Evolutionary conservation across 2,888 invertebrate genomes (phyloP).

Genomic region (Bruchidius siliquastri): DNA sequence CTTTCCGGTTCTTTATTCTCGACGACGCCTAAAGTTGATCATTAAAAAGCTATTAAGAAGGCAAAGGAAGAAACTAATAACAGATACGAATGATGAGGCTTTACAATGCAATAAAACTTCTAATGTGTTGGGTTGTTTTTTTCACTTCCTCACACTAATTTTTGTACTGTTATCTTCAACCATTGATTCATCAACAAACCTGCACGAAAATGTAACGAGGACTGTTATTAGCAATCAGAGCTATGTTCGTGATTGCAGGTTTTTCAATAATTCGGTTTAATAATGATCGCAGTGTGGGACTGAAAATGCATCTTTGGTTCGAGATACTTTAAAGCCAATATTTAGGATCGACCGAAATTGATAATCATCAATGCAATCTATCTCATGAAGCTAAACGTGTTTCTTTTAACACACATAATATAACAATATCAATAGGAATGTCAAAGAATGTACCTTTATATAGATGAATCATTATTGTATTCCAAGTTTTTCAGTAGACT

Average conservation of each 20-base stretch:
- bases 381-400: too few species aligned
- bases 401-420: too few species aligned
- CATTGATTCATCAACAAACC: not conserved
- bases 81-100: not conserved
- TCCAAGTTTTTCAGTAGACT: too few species aligned
- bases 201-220: not conserved
- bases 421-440: too few species aligned
- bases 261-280: not conserved
- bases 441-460: too few species aligned
- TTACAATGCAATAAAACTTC: not conserved
- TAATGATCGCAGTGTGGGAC: not conserved
- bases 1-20: not conserved
- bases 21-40: not conserved
- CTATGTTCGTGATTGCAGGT: not conserved
- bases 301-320: too few species aligned
- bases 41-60: not conserved
- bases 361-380: too few species aligned
- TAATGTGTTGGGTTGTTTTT: not conserved
- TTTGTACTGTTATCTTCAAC: not conserved
- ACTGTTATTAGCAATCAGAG: not conserved
- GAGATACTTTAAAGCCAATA: too few species aligned
- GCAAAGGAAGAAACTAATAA: not conserved
- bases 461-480: too few species aligned
- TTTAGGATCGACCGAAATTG: too few species aligned
- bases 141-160: not conserved